Evolutionary conservation across 2,113 vertebrate species (phyloP), one percentile per base, ranked within the genome.

Genomic region (Merops nubicus): DNA sequence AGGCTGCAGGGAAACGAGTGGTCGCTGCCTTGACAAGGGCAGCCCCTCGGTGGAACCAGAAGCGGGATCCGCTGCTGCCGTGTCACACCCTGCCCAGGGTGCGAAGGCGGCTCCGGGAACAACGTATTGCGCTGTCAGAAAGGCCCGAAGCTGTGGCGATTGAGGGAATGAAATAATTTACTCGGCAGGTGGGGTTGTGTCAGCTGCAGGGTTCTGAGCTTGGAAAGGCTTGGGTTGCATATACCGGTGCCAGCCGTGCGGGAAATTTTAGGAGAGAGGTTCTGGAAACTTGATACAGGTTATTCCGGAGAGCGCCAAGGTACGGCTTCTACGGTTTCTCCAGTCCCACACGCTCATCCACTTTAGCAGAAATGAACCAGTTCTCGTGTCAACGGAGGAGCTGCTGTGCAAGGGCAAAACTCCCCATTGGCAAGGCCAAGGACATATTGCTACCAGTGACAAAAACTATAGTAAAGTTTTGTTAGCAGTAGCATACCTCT

Each of bases 291-390:
- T 60, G 45, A 43, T 20, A 29, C 1, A 34, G 36, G 28, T 33
- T 73, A 16, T 57, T 85, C 13, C 9, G 3, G 65, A 57, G 11
- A 23, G 51, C 17, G 72, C 43, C 51, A 69, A 67, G 40, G 31
- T 70, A 34, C 6, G 64, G 50, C 42, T 74, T 47, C 47, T 40
- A 3, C 45, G 1, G 31, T 15, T 72, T 60, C 64, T 65, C 15
- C 26, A 2, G 74, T 62, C 23, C 33, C 15, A 1, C 19, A 1
- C 3, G 2, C 12, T 13, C 3, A 1, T 40, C 31, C 2, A 0
- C 63, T 59, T 54, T 1, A n/a, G 48, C 34, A 51, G 72, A 73
- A 62, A n/a, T n/a, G 64, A 78, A 8, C 23, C 23, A 14, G 12
- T 25, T 68, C 45, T 65, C 2, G 0, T n/a, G 33, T 50, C n/a